Evolutionary conservation across 2,113 vertebrate species (phyloP).

Genomic region (Hippopotamus amphibius): DNA sequence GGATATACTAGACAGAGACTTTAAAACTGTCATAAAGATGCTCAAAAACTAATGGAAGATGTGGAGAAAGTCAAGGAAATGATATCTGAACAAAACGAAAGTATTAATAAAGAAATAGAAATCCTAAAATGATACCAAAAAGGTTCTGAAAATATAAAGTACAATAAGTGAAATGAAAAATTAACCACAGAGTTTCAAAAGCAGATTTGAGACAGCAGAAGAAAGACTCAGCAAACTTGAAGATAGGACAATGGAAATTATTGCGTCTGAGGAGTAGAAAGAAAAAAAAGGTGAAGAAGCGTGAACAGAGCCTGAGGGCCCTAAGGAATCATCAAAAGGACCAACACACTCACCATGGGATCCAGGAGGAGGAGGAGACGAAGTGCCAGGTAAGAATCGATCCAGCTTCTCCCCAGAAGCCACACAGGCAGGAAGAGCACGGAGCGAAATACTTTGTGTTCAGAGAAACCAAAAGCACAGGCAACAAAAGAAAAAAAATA

Average conservation of each 20-base stretch:
- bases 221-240: neutral
- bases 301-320: too few species aligned
- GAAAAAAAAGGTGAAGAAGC: too few species aligned
- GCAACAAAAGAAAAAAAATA: too few species aligned
- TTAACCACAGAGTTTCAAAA: neutral
- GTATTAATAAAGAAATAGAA: neutral
- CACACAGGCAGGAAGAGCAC: neutral
- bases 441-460: neutral
- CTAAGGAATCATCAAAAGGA: neutral
- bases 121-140: neutral
- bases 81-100: neutral
- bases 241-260: neutral
- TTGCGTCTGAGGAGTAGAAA: too few species aligned
- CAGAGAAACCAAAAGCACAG: neutral
- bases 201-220: neutral
- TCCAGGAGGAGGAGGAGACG: neutral
- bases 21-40: neutral
- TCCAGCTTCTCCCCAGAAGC: neutral
- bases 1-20: neutral
- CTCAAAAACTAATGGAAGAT: neutral
- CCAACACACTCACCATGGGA: too few species aligned
- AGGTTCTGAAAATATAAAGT: neutral
- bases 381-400: neutral
- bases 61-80: too few species aligned
- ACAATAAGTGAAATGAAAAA: neutral